Evolutionary conservation across 2,113 vertebrate genomes (phyloP).

Genomic region (Macheiramphus alcinus): DNA sequence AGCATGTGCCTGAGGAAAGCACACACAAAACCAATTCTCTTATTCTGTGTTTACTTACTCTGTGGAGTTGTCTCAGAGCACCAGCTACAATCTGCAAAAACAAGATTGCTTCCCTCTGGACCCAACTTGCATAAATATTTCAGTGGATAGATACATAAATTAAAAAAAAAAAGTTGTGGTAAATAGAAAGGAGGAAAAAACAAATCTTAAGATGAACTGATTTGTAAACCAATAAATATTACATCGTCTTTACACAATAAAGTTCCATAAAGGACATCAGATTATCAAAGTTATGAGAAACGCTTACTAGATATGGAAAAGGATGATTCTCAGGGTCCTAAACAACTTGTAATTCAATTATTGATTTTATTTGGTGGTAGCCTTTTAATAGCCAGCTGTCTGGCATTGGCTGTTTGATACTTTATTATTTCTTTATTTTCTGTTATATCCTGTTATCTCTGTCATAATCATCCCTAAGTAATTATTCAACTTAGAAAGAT

Average conservation of each 20-base stretch:
- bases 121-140: constrained; percentile 57
- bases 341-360: background rate
- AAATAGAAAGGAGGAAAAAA: constrained; percentile 1
- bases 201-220: background rate
- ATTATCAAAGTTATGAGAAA: constrained; percentile 43
- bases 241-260: constrained; percentile 17
- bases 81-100: constrained; percentile 51
- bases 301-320: background rate
- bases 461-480: background rate
- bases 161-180: background rate
- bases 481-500: background rate
- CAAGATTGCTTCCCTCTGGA: constrained; percentile 53
- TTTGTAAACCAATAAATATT: constrained; percentile 64
- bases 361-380: background rate
- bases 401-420: background rate
- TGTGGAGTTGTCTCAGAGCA: background rate
- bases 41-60: constrained; percentile 52
- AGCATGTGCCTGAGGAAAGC: background rate
- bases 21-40: constrained; percentile 55
- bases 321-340: background rate
- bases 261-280: constrained; percentile 23
- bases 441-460: background rate
- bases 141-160: constrained; percentile 30
- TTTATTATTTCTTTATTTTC: background rate
- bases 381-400: background rate